A percentile compares a stretch with the other conserved stretches of the same genome.
phyloP scores from a whole-genome alignment of 2,113 vertebrate species.

The Martes martes region DNA sequence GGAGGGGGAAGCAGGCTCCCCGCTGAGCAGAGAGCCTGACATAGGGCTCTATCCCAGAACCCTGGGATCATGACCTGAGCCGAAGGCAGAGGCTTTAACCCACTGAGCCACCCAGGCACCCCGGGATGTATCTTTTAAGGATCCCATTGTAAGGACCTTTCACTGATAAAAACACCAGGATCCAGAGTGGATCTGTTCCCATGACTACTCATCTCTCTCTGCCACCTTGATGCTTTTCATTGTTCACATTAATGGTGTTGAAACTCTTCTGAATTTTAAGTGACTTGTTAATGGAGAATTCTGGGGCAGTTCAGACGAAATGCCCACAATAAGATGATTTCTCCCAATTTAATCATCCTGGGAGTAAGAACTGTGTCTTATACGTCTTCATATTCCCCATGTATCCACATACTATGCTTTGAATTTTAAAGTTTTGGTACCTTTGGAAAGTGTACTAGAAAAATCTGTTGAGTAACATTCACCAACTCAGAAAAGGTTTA shows the following conservation, averaged over 20 bases:
- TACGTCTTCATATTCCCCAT: not conserved
- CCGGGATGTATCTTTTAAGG: not conserved
- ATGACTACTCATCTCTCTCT: not conserved
- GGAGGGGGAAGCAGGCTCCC: too few relatives aligned
- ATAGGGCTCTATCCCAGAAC: too few relatives aligned
- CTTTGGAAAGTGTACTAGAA: not conserved
- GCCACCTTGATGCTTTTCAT: not conserved
- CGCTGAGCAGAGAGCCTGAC: too few relatives aligned
- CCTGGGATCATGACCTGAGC: too few relatives aligned
- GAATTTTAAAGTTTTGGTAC: constrained; percentile 1
- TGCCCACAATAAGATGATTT: not conserved
- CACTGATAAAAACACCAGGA: not conserved
- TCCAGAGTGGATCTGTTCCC: not conserved
- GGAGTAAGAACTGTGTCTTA: not conserved
- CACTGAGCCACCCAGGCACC: too few relatives aligned
- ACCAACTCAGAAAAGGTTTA: not conserved
- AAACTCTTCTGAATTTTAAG: not conserved
- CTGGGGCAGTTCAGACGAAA: not conserved
- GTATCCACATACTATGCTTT: not conserved
- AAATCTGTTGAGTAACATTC: not conserved
- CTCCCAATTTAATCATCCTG: not conserved
- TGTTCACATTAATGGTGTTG: not conserved
- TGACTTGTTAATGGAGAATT: not conserved
- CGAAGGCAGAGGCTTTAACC: too few relatives aligned
- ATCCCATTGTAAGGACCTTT: not conserved